These are phyloP conservation scores for Actinernus sp. DNA, from an alignment of 92 coral and sea anemone species.

Conservation along the genomic window DNA sequence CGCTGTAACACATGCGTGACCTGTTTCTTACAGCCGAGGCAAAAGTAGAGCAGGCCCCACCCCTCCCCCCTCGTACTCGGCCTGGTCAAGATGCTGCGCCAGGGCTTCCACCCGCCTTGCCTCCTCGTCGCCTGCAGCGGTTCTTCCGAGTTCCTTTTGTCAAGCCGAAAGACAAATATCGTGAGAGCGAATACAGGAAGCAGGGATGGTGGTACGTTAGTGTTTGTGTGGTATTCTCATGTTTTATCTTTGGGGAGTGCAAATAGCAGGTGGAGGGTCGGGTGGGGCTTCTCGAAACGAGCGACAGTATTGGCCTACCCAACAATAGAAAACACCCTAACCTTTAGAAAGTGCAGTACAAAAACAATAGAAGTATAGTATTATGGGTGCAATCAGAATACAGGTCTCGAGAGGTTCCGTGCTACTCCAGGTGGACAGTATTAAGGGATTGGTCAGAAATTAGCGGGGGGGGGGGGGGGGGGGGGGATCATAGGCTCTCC, in stretches of 20 bases:
- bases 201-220: conserved; percentile 94
- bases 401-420: too few relatives aligned
- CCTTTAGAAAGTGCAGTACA: too few relatives aligned
- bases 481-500: too few relatives aligned
- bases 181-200: conserved; percentile 83
- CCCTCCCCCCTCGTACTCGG: conserved; percentile 84
- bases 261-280: too few relatives aligned
- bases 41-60: conserved; percentile 58
- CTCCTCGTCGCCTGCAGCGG: conserved; percentile 95
- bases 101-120: conserved; percentile 73
- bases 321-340: too few relatives aligned
- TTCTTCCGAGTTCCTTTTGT: conserved; percentile 97
- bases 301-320: too few relatives aligned
- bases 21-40: conserved; percentile 59
- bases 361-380: too few relatives aligned
- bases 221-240: background rate
- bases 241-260: background rate
- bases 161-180: conserved; percentile 83
- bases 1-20: background rate
- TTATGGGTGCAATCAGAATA: too few relatives aligned
- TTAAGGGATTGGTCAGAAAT: too few relatives aligned
- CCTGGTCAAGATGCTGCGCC: conserved; percentile 10
- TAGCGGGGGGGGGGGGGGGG: too few relatives aligned
- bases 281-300: too few relatives aligned
- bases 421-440: too few relatives aligned